phyloP scores from a whole-genome alignment of 2,113 vertebrate species.

The Hyperopisus bebe region DNA sequence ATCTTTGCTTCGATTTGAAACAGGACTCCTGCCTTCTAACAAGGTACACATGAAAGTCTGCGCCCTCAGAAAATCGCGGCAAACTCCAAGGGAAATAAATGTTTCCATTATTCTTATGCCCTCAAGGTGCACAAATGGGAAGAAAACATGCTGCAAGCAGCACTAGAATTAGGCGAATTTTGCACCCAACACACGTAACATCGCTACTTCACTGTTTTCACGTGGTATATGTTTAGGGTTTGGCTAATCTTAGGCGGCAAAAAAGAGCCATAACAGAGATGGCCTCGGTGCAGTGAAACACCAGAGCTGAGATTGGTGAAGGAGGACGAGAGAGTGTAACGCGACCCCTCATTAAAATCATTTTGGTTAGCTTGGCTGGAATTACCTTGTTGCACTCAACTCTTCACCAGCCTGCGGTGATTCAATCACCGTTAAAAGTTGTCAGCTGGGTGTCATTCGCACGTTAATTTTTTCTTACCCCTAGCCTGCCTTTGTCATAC shows the following conservation, averaged over 20 bases:
- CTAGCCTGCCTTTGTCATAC: background rate
- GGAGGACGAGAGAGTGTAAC: background rate
- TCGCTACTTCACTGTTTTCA: background rate
- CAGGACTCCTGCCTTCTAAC: background rate
- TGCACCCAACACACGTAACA: background rate
- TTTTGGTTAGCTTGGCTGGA: conserved; percentile 21
- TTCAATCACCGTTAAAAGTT: conserved; percentile 2
- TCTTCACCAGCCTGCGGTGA: background rate
- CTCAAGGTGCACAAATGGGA: background rate
- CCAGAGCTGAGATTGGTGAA: background rate
- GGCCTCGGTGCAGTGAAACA: background rate
- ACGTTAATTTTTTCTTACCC: background rate
- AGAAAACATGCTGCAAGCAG: background rate
- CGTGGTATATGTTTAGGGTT: background rate
- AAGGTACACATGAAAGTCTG: background rate
- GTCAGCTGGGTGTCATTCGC: background rate
- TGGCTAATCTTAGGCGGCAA: background rate
- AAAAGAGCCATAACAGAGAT: background rate
- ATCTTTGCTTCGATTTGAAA: background rate
- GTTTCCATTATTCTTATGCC: background rate
- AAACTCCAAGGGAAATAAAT: background rate
- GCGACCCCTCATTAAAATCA: conserved; percentile 24
- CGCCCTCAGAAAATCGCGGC: background rate
- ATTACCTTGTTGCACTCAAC: background rate
- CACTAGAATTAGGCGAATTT: background rate